A percentile compares a stretch with the other conserved stretches of the same genome.
These are phyloP conservation scores for Rhinolophus sinicus DNA, from an alignment of 2,113 vertebrate species.

Conservation along the genomic window DNA sequence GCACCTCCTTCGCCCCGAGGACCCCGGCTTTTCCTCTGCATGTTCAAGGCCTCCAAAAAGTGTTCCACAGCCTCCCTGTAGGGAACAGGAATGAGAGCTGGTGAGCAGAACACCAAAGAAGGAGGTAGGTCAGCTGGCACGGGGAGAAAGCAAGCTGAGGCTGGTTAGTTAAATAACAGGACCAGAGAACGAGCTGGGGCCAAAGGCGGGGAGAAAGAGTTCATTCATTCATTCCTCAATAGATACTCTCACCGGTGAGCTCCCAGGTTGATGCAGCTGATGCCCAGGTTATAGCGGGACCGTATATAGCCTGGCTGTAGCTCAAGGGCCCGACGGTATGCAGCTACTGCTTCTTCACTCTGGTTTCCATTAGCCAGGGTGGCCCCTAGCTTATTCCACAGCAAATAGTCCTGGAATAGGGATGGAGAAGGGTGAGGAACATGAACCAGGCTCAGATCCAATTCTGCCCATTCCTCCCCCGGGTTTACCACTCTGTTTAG, in stretches of 20 bases:
- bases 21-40: conserved; percentile 92
- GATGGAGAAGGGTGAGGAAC: background rate
- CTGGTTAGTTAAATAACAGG: background rate
- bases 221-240: background rate
- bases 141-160: background rate
- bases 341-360: conserved; percentile 96
- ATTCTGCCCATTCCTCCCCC: background rate
- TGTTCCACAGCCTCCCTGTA: conserved; percentile 98
- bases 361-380: conserved; percentile 97
- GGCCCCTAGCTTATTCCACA: conserved; percentile 98
- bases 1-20: conserved; percentile 85
- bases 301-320: conserved; percentile 97
- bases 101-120: background rate
- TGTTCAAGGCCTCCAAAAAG: conserved; percentile 96
- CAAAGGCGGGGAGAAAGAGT: background rate
- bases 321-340: conserved; percentile 94
- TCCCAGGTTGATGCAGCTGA: conserved; percentile 97
- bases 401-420: conserved; percentile 91
- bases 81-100: background rate
- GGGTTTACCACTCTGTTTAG: background rate
- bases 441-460: background rate
- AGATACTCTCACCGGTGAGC: conserved; percentile 92
- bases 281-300: conserved; percentile 98
- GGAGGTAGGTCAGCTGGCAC: background rate
- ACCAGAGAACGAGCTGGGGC: background rate